Evolutionary conservation across 1,140 invertebrate genomes (phyloP).

Genomic region (Caenorhabditis latens): DNA sequence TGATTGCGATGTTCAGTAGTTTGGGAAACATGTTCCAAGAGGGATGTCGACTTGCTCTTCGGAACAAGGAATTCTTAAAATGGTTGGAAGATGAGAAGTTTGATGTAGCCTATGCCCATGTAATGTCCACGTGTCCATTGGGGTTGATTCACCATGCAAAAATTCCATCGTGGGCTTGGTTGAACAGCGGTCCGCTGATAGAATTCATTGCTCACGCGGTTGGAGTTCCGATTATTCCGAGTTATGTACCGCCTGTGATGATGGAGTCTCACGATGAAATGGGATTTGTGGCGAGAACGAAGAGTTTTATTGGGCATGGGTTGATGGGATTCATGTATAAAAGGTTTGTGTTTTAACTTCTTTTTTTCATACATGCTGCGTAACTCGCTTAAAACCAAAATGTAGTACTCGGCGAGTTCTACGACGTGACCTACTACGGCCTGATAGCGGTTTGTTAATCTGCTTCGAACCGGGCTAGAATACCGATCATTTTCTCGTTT

Average conservation of each 20-base stretch:
- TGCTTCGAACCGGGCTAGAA: too few species aligned
- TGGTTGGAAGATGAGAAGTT: conserved; percentile 64
- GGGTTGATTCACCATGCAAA: conserved; percentile 60
- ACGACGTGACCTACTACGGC: too few species aligned
- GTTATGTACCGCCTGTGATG: conserved; percentile 61
- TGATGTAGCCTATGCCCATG: conserved; percentile 63
- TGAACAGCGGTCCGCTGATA: conserved; percentile 64
- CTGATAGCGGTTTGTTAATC: too few species aligned
- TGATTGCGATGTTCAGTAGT: conserved; percentile 49
- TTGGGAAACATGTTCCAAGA: conserved; percentile 32
- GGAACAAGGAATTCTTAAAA: conserved; percentile 63
- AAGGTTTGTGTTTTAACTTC: neutral
- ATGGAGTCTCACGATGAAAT: conserved; percentile 55
- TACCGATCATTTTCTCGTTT: too few species aligned
- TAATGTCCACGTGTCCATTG: conserved; percentile 61
- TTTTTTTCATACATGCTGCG: too few species aligned
- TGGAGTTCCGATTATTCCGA: conserved; percentile 62
- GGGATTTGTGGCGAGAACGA: conserved; percentile 46
- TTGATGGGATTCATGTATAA: conserved; percentile 36
- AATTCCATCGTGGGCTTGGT: conserved; percentile 66
- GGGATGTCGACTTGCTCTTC: conserved; percentile 37
- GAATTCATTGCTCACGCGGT: conserved; percentile 55
- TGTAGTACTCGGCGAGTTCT: too few species aligned
- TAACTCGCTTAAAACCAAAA: too few species aligned
- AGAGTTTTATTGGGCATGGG: conserved; percentile 56